Evolutionary conservation across 2,888 invertebrate genomes (phyloP), one percentile per base, ranked within the genome.

Genomic region (Dryomyza anilis): DNA sequence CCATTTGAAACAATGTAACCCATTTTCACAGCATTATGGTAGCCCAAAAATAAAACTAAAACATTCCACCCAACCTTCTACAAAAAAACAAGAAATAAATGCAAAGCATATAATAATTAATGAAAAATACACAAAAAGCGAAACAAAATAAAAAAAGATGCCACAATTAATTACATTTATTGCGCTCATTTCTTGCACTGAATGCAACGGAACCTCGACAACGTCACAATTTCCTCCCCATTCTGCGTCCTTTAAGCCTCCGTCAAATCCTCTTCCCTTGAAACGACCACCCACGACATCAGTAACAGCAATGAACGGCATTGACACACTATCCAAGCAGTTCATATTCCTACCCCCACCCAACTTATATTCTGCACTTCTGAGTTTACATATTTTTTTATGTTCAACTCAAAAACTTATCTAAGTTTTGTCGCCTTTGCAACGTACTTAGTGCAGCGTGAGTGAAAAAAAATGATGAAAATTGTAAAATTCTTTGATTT

Each of bases 131-230:
- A 6, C 33, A 33, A 12, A 12, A 33, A 33, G 33, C 12, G 21
- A 58, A 29, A 21, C 2, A 39, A 16, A 58, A 43, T 25, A 43
- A 43, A 8, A 4, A 25, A 1, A 16, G 33, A 56, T 8, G 21
- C 36, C 36, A 55, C 55, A 62, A 62, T 57, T 57, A 63, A 63
- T 63, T 63, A 56, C 57, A 57, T 63, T 63, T 29, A 63, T 63
- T 56, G 39, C 50, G n/a, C 43, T 19, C 21, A 45, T 53, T 30
- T 43, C 27, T 25, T 27, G 23, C n/a, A 25, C 27, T 21, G 29
- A 33, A n/a, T 39, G 39, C 39, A 7, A 14, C 39, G 39, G 39
- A 39, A 39, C 39, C n/a, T 14, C 7, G 39, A 12, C 14, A 39
- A n/a, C 39, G 14, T 14, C 39, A 39, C 39, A n/a, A 12, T n/a